These are phyloP conservation scores for Diadema setosum DNA, from an alignment of 35 echinoderm and acorn worm genomes.

Conservation along the genomic window DNA sequence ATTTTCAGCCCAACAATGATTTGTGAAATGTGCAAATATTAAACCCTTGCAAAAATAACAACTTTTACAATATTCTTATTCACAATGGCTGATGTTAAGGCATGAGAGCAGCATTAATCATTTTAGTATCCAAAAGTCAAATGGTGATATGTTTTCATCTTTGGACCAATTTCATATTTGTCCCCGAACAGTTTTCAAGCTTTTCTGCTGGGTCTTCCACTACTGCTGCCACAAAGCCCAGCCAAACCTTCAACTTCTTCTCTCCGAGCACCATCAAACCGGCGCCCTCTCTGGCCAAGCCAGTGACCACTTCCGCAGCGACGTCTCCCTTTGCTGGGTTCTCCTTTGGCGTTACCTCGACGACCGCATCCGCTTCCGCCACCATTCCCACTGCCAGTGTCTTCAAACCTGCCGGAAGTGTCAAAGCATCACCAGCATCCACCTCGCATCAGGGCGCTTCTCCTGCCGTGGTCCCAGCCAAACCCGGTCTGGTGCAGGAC, in stretches of 20 bases:
- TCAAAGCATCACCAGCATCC: not conserved
- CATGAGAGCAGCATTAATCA: too few relatives aligned
- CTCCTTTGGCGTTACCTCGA: constrained; percentile 14
- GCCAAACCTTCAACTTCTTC: not conserved
- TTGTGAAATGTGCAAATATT: too few relatives aligned
- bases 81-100: too few relatives aligned
- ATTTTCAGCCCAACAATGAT: too few relatives aligned
- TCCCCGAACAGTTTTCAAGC: too few relatives aligned
- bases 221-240: not conserved
- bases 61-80: too few relatives aligned
- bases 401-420: not conserved
- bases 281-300: not conserved
- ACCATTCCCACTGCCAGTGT: not conserved
- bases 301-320: not conserved
- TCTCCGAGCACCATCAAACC: not conserved
- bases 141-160: too few relatives aligned
- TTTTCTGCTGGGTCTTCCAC: not conserved
- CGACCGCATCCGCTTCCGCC: not conserved
- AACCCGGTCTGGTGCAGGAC: not conserved
- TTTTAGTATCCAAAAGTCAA: too few relatives aligned
- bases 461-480: not conserved
- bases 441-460: not conserved
- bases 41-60: too few relatives aligned
- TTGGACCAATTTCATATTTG: too few relatives aligned
- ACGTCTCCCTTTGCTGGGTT: constrained; percentile 52